phyloP scores from a whole-genome alignment of 2,888 invertebrate species.

The Hydrotaea cyrtoneurina region DNA sequence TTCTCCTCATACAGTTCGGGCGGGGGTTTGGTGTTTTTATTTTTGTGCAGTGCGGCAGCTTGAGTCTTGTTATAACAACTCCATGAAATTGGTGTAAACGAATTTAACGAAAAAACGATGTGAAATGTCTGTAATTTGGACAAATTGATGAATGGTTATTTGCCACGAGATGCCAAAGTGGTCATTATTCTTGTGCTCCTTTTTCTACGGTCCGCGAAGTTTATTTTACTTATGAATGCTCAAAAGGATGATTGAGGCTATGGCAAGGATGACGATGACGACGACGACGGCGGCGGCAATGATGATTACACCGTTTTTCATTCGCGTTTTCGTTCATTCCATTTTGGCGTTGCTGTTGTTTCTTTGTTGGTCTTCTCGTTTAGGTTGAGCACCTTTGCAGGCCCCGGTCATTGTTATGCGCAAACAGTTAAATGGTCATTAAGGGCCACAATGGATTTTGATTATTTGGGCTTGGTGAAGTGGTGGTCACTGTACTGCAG shows the following conservation, averaged over 20 bases:
- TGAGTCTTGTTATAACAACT: constrained; percentile 54
- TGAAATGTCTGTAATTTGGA: constrained; percentile 81
- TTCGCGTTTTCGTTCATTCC: constrained; percentile 40
- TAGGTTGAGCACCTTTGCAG: constrained; percentile 44
- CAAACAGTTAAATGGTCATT: constrained; percentile 61
- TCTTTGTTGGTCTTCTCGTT: constrained; percentile 45
- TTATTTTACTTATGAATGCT: constrained; percentile 63
- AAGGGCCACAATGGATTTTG: constrained; percentile 53
- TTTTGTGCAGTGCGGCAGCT: not conserved
- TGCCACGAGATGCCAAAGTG: constrained; percentile 81
- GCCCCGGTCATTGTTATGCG: constrained; percentile 45
- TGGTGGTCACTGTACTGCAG: not conserved
- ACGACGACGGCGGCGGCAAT: constrained; percentile 23
- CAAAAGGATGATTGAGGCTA: constrained; percentile 31
- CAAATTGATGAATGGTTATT: constrained; percentile 81
- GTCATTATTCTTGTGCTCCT: constrained; percentile 78
- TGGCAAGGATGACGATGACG: constrained; percentile 37
- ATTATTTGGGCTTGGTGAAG: constrained; percentile 55
- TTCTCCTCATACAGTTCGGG: not conserved
- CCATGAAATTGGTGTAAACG: constrained; percentile 81
- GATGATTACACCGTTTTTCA: constrained; percentile 16
- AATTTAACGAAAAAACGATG: constrained; percentile 77
- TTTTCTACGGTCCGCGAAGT: constrained; percentile 31
- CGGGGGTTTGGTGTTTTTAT: no score
- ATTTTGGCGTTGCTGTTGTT: constrained; percentile 31